phyloP scores from a whole-genome alignment of 1,140 invertebrate genomes.

The Nomia melanderi region DNA sequence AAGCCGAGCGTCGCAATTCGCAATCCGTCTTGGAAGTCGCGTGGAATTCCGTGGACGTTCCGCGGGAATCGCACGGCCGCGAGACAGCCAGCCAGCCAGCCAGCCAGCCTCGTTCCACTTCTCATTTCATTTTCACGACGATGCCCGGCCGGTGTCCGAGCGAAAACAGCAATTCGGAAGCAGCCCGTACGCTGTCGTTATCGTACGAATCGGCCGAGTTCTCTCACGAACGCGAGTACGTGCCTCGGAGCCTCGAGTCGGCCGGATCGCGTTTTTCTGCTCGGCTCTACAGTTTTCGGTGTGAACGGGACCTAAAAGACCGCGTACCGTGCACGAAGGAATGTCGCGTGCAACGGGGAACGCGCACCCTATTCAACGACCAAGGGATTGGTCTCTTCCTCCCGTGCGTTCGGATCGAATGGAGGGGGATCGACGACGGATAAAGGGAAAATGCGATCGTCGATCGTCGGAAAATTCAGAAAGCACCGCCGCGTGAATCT shows the following conservation, averaged over 20 bases:
- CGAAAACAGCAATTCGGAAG: conserved; percentile 63
- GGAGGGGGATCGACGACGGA: no score
- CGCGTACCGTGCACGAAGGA: conserved; percentile 21
- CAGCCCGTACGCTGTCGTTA: conserved; percentile 54
- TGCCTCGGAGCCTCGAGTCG: conserved; percentile 22
- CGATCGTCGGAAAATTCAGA: no score
- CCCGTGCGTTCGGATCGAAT: no score
- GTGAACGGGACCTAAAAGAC: conserved; percentile 30
- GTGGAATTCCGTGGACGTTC: conserved; percentile 53
- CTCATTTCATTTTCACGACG: conserved; percentile 40
- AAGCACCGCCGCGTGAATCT: no score
- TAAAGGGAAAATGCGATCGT: no score
- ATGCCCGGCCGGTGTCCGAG: conserved; percentile 23
- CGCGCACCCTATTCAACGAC: no score
- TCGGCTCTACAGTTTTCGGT: conserved; percentile 44
- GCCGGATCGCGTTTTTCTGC: background rate
- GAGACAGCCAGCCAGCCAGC: background rate
- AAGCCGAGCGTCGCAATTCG: background rate
- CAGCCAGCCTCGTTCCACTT: conserved; percentile 36
- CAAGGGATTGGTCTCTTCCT: no score
- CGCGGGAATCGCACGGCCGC: background rate
- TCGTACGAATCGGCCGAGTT: conserved; percentile 65
- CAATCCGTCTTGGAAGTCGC: conserved; percentile 13
- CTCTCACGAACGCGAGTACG: conserved; percentile 61
- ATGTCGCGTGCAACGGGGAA: conserved; percentile 39